phyloP scores from a whole-genome alignment of 2,113 vertebrate genomes.

The cat (Felis catus) region DNA sequence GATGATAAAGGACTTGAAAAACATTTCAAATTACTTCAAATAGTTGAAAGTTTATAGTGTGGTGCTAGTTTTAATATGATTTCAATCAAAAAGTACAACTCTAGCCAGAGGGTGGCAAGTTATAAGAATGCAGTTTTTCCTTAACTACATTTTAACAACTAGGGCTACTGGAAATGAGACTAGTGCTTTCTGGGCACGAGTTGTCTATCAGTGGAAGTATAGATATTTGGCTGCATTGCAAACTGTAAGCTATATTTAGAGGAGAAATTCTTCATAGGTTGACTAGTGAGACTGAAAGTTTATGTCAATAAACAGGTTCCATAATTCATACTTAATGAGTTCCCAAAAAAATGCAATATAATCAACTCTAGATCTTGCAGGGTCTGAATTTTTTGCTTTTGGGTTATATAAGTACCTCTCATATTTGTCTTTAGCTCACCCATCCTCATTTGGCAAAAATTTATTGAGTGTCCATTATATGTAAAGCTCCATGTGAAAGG shows the following conservation, averaged over 20 bases:
- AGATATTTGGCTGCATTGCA: background rate
- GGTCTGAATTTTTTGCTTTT: conserved; percentile 20
- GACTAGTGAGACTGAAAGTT: background rate
- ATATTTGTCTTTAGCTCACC: background rate
- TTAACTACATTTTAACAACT: conserved; percentile 1
- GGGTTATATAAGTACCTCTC: background rate
- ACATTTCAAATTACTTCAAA: background rate
- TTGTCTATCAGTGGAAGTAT: background rate
- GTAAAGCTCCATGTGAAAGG: background rate
- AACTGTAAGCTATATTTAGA: background rate
- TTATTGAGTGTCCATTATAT: background rate
- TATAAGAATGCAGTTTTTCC: background rate
- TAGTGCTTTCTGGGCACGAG: background rate
- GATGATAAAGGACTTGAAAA: background rate
- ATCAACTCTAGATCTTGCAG: background rate
- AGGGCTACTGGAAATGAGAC: background rate
- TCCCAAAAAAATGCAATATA: background rate
- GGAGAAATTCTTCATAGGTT: background rate
- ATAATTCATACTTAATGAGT: conserved; percentile 16
- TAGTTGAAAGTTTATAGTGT: background rate
- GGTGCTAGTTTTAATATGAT: background rate
- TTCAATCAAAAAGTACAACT: background rate
- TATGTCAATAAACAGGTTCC: background rate
- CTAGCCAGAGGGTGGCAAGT: background rate
- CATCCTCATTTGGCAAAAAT: background rate